Evolutionary conservation across 2,113 vertebrate species (phyloP).

Genomic region (Meleagris gallopavo): DNA sequence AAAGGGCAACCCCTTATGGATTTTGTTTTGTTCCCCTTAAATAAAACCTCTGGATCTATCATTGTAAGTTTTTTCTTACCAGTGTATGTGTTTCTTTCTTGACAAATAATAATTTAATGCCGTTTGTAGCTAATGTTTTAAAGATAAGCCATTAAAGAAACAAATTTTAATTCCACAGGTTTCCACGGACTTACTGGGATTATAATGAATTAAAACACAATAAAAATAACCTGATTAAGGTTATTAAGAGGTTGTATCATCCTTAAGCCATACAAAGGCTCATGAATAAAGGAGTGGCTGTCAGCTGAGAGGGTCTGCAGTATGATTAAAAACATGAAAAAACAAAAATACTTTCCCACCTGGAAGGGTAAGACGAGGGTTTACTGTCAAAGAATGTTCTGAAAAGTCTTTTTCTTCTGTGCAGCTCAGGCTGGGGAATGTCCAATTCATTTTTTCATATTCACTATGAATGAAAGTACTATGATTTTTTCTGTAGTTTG

Average conservation of each 20-base stretch:
- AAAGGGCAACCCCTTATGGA: slow-evolving; percentile 11
- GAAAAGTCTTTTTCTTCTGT: background rate
- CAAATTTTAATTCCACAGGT: slow-evolving; percentile 41
- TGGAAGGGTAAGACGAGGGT: slow-evolving; percentile 16
- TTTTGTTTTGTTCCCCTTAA: slow-evolving; percentile 26
- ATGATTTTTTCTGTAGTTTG: background rate
- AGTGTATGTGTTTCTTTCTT: background rate
- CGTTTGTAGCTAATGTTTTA: slow-evolving; percentile 31
- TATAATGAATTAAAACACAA: slow-evolving; percentile 56
- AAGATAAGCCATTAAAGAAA: slow-evolving; percentile 50
- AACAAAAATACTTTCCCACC: slow-evolving; percentile 5
- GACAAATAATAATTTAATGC: slow-evolving; percentile 56
- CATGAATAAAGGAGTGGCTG: slow-evolving; percentile 9
- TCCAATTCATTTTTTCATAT: background rate
- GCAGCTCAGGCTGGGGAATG: background rate
- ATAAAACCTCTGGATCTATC: slow-evolving; percentile 8
- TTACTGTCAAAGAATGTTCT: background rate
- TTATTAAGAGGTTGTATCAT: slow-evolving; percentile 56
- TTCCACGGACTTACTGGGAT: slow-evolving; percentile 43
- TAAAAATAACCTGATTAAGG: slow-evolving; percentile 55
- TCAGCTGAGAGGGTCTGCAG: background rate
- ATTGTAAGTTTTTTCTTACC: background rate
- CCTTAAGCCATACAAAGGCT: slow-evolving; percentile 42
- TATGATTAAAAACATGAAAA: slow-evolving; percentile 32
- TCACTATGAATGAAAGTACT: background rate